These are phyloP conservation scores for Calephelis perditalis DNA, from an alignment of 2,888 invertebrate genomes.

Conservation along the genomic window DNA sequence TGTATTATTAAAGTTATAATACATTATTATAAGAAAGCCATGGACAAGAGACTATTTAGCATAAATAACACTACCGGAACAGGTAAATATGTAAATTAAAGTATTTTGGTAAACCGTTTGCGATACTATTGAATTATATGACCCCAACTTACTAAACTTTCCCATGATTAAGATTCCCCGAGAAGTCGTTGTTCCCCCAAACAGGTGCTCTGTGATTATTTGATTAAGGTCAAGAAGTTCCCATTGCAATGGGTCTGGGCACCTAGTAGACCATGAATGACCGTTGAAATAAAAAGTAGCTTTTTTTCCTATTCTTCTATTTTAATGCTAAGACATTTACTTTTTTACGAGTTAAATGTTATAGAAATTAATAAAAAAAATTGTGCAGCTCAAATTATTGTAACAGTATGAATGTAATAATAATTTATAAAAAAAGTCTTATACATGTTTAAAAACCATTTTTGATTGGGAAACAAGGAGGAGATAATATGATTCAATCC, in stretches of 20 bases:
- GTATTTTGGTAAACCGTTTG: not conserved
- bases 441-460: too few relatives aligned
- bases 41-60: too few relatives aligned
- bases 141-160: conserved; percentile 41
- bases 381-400: too few relatives aligned
- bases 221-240: conserved; percentile 72
- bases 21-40: too few relatives aligned
- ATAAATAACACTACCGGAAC: not conserved
- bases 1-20: too few relatives aligned
- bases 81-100: not conserved
- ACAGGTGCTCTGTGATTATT: conserved; percentile 65
- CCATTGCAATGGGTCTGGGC: conserved; percentile 55
- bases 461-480: too few relatives aligned
- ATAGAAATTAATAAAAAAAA: too few relatives aligned
- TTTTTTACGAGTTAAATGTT: too few relatives aligned
- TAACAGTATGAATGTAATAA: too few relatives aligned
- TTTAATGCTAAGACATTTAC: too few relatives aligned
- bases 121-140: conserved; percentile 16
- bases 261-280: conserved; percentile 52
- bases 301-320: not conserved
- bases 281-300: conserved; percentile 45
- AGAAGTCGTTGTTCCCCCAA: conserved; percentile 47
- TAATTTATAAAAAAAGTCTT: too few relatives aligned
- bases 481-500: too few relatives aligned
- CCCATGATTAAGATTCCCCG: conserved; percentile 70